These are phyloP conservation scores for Holacanthella duospinosa DNA, from an alignment of 2,888 invertebrate species.

Conservation along the genomic window DNA sequence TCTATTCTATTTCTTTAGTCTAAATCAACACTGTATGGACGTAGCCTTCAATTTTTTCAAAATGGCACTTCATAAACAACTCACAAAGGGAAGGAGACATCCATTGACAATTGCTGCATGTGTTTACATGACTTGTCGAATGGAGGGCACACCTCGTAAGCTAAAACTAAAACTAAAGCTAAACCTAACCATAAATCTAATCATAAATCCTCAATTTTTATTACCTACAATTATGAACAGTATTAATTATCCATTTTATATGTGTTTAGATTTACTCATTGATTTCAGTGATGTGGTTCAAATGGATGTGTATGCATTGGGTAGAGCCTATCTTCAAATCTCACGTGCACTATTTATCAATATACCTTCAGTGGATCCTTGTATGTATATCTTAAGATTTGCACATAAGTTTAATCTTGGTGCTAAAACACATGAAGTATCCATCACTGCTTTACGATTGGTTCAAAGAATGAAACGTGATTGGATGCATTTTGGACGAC, in stretches of 20 bases:
- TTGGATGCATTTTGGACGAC: constrained; percentile 87
- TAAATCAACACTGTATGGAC: constrained; percentile 84
- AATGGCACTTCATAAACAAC: constrained; percentile 68
- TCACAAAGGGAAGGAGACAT: constrained; percentile 83
- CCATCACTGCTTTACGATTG: constrained; percentile 83
- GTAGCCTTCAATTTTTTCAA: constrained; percentile 90
- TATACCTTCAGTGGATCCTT: constrained; percentile 85
- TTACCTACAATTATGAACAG: constrained; percentile 37
- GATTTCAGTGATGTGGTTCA: constrained; percentile 96
- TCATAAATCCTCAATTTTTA: constrained; percentile 35
- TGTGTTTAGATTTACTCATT: constrained; percentile 68
- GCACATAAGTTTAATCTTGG: constrained; percentile 85
- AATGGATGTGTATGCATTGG: constrained; percentile 91
- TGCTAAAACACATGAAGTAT: constrained; percentile 85
- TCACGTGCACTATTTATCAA: constrained; percentile 81
- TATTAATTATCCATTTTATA: constrained; percentile 12
- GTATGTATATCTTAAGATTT: constrained; percentile 87
- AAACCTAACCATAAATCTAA: background rate
- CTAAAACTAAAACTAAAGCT: background rate
- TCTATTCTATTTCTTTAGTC: constrained; percentile 43
- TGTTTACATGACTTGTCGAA: constrained; percentile 91
- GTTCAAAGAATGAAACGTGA: constrained; percentile 97
- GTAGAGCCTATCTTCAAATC: constrained; percentile 79
- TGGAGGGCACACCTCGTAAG: constrained; percentile 84
- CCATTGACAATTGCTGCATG: constrained; percentile 91